Conservation (phyloP, 2,888 invertebrate species). For the Caenorhabditis sp. region DNA sequence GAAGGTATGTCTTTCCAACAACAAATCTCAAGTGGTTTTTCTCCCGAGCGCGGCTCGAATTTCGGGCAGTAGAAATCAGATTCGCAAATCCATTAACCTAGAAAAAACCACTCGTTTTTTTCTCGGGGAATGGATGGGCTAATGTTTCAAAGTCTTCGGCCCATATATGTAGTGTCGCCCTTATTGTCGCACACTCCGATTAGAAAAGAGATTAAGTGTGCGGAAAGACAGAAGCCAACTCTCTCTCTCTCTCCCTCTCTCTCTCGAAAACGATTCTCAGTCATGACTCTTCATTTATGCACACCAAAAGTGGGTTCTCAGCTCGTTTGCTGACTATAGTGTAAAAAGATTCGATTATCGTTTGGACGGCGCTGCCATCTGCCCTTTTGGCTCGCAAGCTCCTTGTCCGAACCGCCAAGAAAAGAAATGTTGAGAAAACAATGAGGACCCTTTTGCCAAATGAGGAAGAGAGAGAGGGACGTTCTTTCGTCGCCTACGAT, state of each 20-base stretch:
- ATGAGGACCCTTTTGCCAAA: conserved; percentile 13
- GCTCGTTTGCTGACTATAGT: conserved; percentile 57
- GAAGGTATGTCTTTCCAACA: conserved; percentile 41
- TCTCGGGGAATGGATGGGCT: background rate
- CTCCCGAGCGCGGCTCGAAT: too few species aligned
- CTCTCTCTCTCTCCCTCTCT: conserved; percentile 19
- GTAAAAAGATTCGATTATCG: conserved; percentile 54
- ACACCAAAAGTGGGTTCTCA: conserved; percentile 38
- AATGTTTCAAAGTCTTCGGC: too few species aligned
- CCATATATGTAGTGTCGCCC: too few species aligned
- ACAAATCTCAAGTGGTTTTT: too few species aligned
- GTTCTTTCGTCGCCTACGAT: conserved; percentile 28
- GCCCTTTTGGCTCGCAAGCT: conserved; percentile 27
- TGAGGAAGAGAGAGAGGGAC: conserved; percentile 13
- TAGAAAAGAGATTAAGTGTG: conserved; percentile 32
- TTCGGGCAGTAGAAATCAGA: conserved; percentile 13
- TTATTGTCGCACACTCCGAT: conserved; percentile 24
- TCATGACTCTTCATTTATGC: conserved; percentile 39
- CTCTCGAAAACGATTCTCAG: conserved; percentile 15
- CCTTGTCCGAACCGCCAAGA: conserved; percentile 4
- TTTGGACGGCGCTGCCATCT: conserved; percentile 46
- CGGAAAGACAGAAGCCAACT: conserved; percentile 10
- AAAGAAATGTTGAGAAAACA: conserved; percentile 52
- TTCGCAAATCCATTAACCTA: conserved; percentile 12
- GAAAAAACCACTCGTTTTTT: conserved; percentile 11